Percentiles rank a stretch among this genome's conserved stretches.
Evolutionary conservation across 2,888 invertebrate genomes (phyloP).

Genomic region (Prenolepis imparis): DNA sequence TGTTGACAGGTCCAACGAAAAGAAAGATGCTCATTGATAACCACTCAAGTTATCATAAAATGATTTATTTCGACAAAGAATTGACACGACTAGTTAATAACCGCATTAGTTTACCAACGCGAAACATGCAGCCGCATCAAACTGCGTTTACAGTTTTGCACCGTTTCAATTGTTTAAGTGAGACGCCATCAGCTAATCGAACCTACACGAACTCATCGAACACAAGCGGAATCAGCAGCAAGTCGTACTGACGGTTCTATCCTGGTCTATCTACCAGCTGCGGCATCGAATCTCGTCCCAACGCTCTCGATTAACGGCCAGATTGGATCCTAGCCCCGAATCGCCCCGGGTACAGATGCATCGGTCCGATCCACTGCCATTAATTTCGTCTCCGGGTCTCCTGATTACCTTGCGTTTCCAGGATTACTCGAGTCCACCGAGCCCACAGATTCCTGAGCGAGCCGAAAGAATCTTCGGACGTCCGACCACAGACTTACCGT

Average conservation of each 20-base stretch:
- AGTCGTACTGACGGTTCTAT: slow-evolving; percentile 48
- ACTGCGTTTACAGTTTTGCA: neutral
- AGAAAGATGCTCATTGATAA: slow-evolving; percentile 17
- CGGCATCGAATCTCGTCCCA: slow-evolving; percentile 64
- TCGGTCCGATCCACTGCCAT: slow-evolving; percentile 78
- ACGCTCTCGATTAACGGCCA: slow-evolving; percentile 80
- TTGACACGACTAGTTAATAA: neutral
- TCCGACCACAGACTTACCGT: slow-evolving; percentile 70
- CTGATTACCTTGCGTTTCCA: slow-evolving; percentile 77
- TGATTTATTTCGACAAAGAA: neutral
- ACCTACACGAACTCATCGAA: slow-evolving; percentile 36
- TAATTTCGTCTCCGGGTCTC: slow-evolving; percentile 77
- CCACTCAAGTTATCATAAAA: neutral
- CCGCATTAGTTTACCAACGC: neutral
- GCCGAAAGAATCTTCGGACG: slow-evolving; percentile 68
- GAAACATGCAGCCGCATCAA: neutral
- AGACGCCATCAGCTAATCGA: slow-evolving; percentile 30
- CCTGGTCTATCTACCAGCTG: slow-evolving; percentile 63
- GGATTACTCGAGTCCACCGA: slow-evolving; percentile 73
- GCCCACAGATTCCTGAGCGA: slow-evolving; percentile 33
- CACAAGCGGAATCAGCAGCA: slow-evolving; percentile 42
- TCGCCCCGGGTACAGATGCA: slow-evolving; percentile 79
- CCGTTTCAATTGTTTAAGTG: slow-evolving; percentile 27
- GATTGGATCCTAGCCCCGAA: slow-evolving; percentile 78
- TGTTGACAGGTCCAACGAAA: slow-evolving; percentile 14